Evolutionary conservation across 2,888 invertebrate species (phyloP).

Genomic region (Galeruca laticollis): DNA sequence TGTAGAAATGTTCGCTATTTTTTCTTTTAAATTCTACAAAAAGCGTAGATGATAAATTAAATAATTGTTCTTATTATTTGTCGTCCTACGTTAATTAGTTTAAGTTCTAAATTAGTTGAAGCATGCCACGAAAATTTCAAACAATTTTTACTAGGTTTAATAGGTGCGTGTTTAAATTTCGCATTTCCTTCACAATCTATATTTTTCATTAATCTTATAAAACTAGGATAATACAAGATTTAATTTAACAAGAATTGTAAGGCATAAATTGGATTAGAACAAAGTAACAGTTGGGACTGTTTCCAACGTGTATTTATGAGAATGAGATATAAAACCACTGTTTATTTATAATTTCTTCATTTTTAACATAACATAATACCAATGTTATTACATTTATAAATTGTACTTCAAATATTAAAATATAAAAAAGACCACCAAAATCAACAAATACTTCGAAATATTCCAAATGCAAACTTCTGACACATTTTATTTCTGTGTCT

Average conservation of each 20-base stretch:
- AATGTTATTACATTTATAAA: no score
- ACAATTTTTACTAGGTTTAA: not conserved
- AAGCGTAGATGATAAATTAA: conserved; percentile 3
- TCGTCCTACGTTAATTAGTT: conserved; percentile 27
- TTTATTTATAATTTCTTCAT: no score
- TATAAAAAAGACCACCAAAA: no score
- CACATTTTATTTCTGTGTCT: no score
- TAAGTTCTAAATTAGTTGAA: conserved; percentile 21
- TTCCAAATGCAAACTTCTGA: no score
- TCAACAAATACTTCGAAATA: no score
- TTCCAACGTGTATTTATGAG: no score
- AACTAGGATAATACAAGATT: not conserved
- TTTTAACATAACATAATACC: no score
- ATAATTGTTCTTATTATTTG: conserved; percentile 25
- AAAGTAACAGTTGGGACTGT: not conserved
- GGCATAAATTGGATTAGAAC: not conserved
- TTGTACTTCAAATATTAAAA: no score
- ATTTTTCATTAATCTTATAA: not conserved
- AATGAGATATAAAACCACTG: no score
- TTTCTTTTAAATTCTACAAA: not conserved
- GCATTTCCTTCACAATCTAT: not conserved
- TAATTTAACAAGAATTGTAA: not conserved
- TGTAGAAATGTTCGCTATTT: not conserved
- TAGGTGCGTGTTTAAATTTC: not conserved
- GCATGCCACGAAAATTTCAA: conserved; percentile 17